Evolutionary conservation across 2,888 invertebrate species (phyloP), one percentile per base, ranked within the genome.

Genomic region (Eurytoma adleriae): DNA sequence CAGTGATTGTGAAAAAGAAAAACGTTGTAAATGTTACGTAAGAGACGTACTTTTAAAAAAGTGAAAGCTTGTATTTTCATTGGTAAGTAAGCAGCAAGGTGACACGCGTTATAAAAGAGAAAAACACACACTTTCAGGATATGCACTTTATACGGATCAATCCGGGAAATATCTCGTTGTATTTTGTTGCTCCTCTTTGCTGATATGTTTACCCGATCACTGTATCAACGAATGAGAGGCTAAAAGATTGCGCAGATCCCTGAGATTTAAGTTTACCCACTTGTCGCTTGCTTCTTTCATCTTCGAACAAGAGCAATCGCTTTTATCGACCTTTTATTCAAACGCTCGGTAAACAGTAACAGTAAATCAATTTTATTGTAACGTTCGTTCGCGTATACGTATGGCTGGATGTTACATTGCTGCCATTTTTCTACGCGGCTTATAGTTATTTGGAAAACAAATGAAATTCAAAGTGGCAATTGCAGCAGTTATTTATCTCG

Each of bases 21-120:
- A 24, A 24, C 24, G 1, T 24, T 24, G 24, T 24, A 24, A 24
- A 18, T 18, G 18, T 64, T 48, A 52, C 52, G 68, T 30, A 56
- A 54, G 50, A 20, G 68, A 69, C 56, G 7, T 40, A 40, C 40
- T 64, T 40, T n/a, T 48, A 18, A 64, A 64, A 64, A 64, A 64
- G 64, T 64, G 64, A 64, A 64, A 64, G 64, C 64, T 48, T 12
- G 48, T 40, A 13, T 64, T 64, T 64, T 64, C 64, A 40, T 64
- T 40, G n/a, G 12, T 40, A 40, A 18, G 18, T 30, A 30, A 1
- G 30, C 16, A n/a, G 40, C 40, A 40, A 64, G 40, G 64, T 64
- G 40, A 64, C 40, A 40, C 40, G 7, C 40, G 10, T 10, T 10
- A 40, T 40, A n/a, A 16, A 48, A 48, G 48, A 64, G n/a, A 64